Evolutionary conservation across 1,140 invertebrate genomes (phyloP), one percentile per base, ranked within the genome.

Genomic region (Idris sp.): DNA sequence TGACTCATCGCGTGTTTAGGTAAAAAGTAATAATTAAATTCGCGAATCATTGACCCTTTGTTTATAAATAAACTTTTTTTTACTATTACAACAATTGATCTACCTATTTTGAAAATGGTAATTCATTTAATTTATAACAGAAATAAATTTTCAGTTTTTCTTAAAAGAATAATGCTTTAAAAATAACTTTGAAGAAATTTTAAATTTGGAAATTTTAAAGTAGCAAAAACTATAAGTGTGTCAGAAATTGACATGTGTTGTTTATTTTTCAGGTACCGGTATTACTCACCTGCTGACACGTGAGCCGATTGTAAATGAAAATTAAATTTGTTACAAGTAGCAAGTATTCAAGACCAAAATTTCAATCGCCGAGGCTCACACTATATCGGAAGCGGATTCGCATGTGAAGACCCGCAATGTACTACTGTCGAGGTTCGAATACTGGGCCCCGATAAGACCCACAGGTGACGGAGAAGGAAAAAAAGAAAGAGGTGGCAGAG

Each of bases 381-480:
- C 38, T 51, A 59, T 43, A 65, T 59, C 53, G 43, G 41, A 49
- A 74, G 54, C 36, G 44, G n/a, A 61, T 65, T 76, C 74, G 54
- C 28, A 54, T 44, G 35, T 67, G 54, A 61, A 62, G 51, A 56
- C 41, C 54, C 67, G 67, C 61, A 40, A 72, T 48, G 61, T 30
- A 71, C 73, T 75, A 64, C 65, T 56, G 54, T 41, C 40, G 53
- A 48, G 61, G 35, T 59, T 65, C 40, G 30, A 75, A 61, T n/a
- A n/a, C 58, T 64, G 49, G 64, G 73, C 36, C 58, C 58, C 73
- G 64, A 69, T 75, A 69, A 75, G 64, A 67, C 64, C 73, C 64
- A 51, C 51, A 40, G 62, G 13, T 56, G 31, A 56, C 49, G 56
- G 58, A 56, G 49, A 41, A 65, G 35, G 53, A 59, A 73, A 64